phyloP scores from a whole-genome alignment of 53 echinoderm and acorn worm genomes.

The Antedon mediterranea region DNA sequence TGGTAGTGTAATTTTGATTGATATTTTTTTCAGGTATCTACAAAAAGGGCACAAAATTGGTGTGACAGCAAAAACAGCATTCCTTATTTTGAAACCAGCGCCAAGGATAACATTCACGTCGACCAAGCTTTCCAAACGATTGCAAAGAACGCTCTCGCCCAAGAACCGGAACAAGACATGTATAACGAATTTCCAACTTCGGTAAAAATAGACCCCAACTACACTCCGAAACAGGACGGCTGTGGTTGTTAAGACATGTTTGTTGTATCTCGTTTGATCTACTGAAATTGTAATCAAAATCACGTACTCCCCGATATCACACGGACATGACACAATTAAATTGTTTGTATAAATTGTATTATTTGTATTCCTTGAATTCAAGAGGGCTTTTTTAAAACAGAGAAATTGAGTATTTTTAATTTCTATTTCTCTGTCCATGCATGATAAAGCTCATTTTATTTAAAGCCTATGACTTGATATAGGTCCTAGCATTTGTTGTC shows the following conservation, averaged over 20 bases:
- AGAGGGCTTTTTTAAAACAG: too few species aligned
- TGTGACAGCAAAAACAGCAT: conserved; percentile 98
- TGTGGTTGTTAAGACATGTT: conserved; percentile 62
- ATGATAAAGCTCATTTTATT: too few species aligned
- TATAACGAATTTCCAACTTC: conserved; percentile 87
- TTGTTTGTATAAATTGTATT: too few species aligned
- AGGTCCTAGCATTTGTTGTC: too few species aligned
- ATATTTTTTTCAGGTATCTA: conserved; percentile 51
- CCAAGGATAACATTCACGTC: conserved; percentile 97
- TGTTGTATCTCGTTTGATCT: not conserved
- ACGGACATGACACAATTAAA: too few species aligned
- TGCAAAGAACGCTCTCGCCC: conserved; percentile 98
- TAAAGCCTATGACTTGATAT: too few species aligned
- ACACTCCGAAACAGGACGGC: conserved; percentile 54
- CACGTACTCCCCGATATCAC: not conserved
- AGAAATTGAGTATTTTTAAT: too few species aligned
- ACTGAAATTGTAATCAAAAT: not conserved
- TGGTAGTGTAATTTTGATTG: not conserved
- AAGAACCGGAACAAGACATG: conserved; percentile 84
- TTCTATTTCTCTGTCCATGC: too few species aligned
- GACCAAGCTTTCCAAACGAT: conserved; percentile 99
- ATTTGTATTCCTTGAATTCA: too few species aligned
- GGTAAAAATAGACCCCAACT: conserved; percentile 76
- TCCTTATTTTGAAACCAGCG: conserved; percentile 99
- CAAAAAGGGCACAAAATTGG: conserved; percentile 95